Evolutionary conservation across 2,113 vertebrate species (phyloP), one percentile per base, ranked within the genome.

Genomic region (Patagioenas fasciata): DNA sequence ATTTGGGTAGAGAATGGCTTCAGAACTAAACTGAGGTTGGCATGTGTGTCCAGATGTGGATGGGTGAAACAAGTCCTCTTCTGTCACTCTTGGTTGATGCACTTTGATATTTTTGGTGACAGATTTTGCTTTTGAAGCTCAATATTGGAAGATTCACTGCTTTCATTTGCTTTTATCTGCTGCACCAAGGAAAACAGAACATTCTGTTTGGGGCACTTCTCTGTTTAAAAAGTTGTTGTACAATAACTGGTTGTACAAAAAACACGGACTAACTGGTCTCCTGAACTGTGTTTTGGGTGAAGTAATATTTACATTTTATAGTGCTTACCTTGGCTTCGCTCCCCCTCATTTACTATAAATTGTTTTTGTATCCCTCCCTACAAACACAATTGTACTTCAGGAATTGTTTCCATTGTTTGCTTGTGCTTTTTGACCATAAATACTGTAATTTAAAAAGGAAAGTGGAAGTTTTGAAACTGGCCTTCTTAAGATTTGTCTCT

Each of bases 231-330:
- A 65, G 72, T 90, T 72, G 36, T 54, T 90, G 48, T 91, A 36
- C 50, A 71, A 57, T 71, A 85, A 94, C 40, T 58, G 69, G 28
- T 58, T 85, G 36, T 85, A 51, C 31, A 40, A 85, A 85, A 87
- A 48, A 6, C 29, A 47, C 11, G 31, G 58, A 70, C n/a, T n/a
- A 23, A 21, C 62, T 6, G 6, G 38, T 44, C 86, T 93, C 48
- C 64, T 93, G 85, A 83, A 78, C 67, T 90, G 34, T 81, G 69
- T 65, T 90, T 83, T 85, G 51, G 64, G 31, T 85, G 78, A 79
- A 87, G 86, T 84, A 81, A 50, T 95, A 60, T 87, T 95, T 93
- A 86, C 57, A 61, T 93, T 93, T 95, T 75, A 8, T 25, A 61
- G 26, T 72, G 80, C 53, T 95, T 96, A 44, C 71, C 64, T 96